Evolutionary conservation across 1,140 invertebrate species (phyloP).

Genomic region (Zaprionus tsacasi): DNA sequence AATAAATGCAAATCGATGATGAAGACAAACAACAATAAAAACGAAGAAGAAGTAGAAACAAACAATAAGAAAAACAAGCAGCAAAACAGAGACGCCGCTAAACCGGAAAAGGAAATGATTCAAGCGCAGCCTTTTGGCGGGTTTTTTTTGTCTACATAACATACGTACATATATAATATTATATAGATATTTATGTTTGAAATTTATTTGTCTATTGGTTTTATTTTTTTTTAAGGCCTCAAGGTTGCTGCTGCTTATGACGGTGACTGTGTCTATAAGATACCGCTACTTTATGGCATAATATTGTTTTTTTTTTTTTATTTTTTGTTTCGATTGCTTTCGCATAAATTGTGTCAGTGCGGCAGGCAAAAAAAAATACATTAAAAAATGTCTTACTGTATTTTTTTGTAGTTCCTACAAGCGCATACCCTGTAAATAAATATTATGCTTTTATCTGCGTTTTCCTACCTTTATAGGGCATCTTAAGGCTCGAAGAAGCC

Average conservation of each 20-base stretch:
- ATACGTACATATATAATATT: slow-evolving; percentile 20
- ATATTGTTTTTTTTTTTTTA: slow-evolving; percentile 7
- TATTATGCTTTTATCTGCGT: background rate
- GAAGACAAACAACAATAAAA: background rate
- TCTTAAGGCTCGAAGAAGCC: background rate
- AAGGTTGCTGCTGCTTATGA: slow-evolving; percentile 31
- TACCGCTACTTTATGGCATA: slow-evolving; percentile 31
- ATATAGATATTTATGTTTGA: slow-evolving; percentile 45
- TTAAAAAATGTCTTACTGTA: slow-evolving; percentile 7
- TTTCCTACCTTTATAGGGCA: background rate
- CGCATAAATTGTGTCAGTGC: slow-evolving; percentile 32
- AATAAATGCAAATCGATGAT: slow-evolving; percentile 65
- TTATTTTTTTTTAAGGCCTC: slow-evolving; percentile 13
- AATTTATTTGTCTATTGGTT: slow-evolving; percentile 25
- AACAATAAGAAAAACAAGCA: slow-evolving; percentile 22
- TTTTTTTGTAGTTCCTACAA: background rate
- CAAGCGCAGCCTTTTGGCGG: slow-evolving; percentile 43
- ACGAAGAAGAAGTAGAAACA: slow-evolving; percentile 8
- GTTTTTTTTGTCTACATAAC: slow-evolving; percentile 29
- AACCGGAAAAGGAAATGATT: slow-evolving; percentile 81
- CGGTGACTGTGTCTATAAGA: slow-evolving; percentile 20
- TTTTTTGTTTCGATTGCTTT: slow-evolving; percentile 27
- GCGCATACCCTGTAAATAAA: slow-evolving; percentile 4
- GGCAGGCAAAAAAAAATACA: background rate
- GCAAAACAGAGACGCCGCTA: slow-evolving; percentile 48